Conservation (phyloP, 2,888 invertebrate genomes). For the Girardia tigrina region DNA sequence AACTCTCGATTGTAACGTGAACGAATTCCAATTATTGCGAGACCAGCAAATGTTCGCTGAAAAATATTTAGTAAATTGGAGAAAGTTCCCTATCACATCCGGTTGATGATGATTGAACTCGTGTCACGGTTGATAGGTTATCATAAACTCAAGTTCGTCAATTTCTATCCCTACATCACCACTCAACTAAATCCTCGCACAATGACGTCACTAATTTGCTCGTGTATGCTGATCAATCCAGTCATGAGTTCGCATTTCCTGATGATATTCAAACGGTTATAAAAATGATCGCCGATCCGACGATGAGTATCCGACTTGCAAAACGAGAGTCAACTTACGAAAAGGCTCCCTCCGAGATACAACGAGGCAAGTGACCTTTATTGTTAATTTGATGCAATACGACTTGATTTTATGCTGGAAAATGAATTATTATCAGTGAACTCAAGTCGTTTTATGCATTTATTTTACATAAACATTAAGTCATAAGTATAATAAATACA, state of each 20-base stretch:
- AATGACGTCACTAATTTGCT: slow-evolving; percentile 80
- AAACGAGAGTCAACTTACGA: too few relatives aligned
- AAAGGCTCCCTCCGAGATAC: too few relatives aligned
- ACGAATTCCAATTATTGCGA: slow-evolving; percentile 80
- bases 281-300: slow-evolving; percentile 78
- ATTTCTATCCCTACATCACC: slow-evolving; percentile 81
- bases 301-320: too few relatives aligned
- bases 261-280: slow-evolving; percentile 67
- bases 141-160: slow-evolving; percentile 72
- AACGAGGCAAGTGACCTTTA: too few relatives aligned
- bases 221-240: slow-evolving; percentile 82
- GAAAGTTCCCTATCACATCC: slow-evolving; percentile 71
- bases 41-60: slow-evolving; percentile 88
- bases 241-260: slow-evolving; percentile 85
- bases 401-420: too few relatives aligned
- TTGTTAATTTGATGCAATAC: too few relatives aligned
- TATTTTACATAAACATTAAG: too few relatives aligned
- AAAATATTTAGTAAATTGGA: slow-evolving; percentile 60
- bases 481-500: too few relatives aligned
- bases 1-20: slow-evolving; percentile 67
- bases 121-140: slow-evolving; percentile 88
- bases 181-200: slow-evolving; percentile 83
- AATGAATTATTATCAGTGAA: too few relatives aligned
- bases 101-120: slow-evolving; percentile 79
- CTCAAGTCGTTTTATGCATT: too few relatives aligned